Base-by-base conservation (phyloP, 2,888 invertebrate species). In the Andrena praecox region DNA sequence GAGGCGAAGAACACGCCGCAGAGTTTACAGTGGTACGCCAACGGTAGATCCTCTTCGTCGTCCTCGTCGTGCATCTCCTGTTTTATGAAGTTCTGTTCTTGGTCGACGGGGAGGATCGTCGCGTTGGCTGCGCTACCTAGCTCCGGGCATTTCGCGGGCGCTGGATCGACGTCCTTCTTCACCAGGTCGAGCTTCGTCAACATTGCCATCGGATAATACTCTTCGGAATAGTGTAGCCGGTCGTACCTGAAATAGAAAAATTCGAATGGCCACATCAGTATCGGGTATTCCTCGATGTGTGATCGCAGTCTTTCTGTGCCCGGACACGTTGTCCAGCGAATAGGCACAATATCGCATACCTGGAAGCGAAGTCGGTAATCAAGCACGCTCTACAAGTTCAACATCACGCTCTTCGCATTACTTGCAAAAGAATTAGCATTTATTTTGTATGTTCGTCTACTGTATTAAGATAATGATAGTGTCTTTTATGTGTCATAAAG, bases 171-270 rank as follows among this genome's bases (percentile, higher is more conserved):
- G 69, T 88, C 86, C 87, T 90, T 92, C 90, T 91, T 93, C 88
- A 89, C 79, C 88, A 91, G 87, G 59, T 92, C 90, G 81, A 91
- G 90, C 86, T 92, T 93, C 71, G 91, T 83, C 77, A 91, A 88
- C 90, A 91, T 91, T 85, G 85, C 86, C 90, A 91, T 89, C 79
- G 91, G 89, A 80, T 88, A 91, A 90, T 90, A 91, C 66, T 88
- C 91, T 84, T 91, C 92, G 85, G 91, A 72, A 79, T 87, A 91
- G 75, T 87, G 82, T 84, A 90, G 87, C 75, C 89, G 91, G 84
- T 85, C 84, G 90, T 89, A 93, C 89, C 93, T 93, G 93, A 89
- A 93, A 93, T 91, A 77, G 88, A 89, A 91, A 92, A 93, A 91
- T 91, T 91, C 87, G 90, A 80, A 89, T 77, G 88, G 87, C 86